A percentile compares a stretch with the other conserved stretches of the same genome.
Conservation (phyloP, 2,888 invertebrate species). For the Hybos culiciformis region DNA sequence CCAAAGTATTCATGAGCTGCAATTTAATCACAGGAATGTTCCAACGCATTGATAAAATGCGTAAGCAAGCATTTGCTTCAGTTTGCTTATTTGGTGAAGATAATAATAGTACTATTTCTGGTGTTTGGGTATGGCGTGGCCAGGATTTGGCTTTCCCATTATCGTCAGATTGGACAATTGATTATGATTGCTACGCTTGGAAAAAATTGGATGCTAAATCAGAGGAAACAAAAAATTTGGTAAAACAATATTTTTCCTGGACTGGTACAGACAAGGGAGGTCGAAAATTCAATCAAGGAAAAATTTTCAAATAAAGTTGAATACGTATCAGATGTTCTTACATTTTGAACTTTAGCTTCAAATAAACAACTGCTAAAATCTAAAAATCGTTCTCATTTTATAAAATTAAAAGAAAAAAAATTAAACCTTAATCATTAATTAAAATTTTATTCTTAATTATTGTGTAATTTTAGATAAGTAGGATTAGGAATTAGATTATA, state of each 20-base stretch:
- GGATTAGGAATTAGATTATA: too few species aligned
- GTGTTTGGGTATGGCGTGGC: conserved; percentile 97
- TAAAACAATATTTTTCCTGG: conserved; percentile 85
- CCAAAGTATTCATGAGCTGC: conserved; percentile 94
- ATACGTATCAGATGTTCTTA: too few species aligned
- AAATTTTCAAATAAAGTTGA: conserved; percentile 85
- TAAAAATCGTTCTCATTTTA: too few species aligned
- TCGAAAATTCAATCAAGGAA: conserved; percentile 94
- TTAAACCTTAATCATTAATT: too few species aligned
- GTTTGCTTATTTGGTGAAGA: conserved; percentile 87
- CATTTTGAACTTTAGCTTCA: too few species aligned
- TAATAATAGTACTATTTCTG: conserved; percentile 85
- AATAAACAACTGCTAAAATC: too few species aligned
- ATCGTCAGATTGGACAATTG: conserved; percentile 87
- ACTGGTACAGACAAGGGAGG: conserved; percentile 72
- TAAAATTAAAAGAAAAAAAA: too few species aligned
- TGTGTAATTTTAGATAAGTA: too few species aligned
- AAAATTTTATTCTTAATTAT: too few species aligned
- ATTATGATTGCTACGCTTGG: conserved; percentile 95
- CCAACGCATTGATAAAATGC: conserved; percentile 95
- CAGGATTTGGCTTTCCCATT: conserved; percentile 85
- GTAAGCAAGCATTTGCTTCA: conserved; percentile 91
- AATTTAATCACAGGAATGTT: conserved; percentile 97
- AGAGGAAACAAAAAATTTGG: conserved; percentile 71
- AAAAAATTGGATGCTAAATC: conserved; percentile 73